Conservation (phyloP, 35 echinoderm and acorn worm species). For the Heliocidaris erythrogramma region DNA sequence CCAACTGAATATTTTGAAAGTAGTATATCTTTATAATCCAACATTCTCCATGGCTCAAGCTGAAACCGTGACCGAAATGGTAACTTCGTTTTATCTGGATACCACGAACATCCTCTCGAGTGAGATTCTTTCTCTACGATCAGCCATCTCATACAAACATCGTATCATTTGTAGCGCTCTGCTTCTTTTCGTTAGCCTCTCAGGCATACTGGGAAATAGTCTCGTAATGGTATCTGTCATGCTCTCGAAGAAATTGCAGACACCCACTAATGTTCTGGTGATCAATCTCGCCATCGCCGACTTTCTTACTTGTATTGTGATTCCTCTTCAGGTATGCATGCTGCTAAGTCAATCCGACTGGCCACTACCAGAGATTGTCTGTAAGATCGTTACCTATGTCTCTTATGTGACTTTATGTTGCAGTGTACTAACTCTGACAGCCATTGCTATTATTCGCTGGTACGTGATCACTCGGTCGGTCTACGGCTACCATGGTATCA, state of each 20-base stretch:
- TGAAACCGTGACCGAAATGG: not conserved
- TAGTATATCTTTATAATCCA: not conserved
- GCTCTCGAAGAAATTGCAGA: constrained; percentile 71
- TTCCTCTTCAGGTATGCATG: not conserved
- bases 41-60: not conserved
- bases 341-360: constrained; percentile 35
- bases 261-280: constrained; percentile 83
- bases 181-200: constrained; percentile 45
- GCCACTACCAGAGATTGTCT: constrained; percentile 48
- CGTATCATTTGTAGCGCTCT: not conserved
- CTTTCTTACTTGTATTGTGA: constrained; percentile 52
- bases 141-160: not conserved
- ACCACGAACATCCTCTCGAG: not conserved
- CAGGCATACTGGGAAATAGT: constrained; percentile 78
- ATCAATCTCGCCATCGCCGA: constrained; percentile 92
- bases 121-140: not conserved
- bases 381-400: constrained; percentile 13
- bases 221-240: constrained; percentile 80
- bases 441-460: constrained; percentile 54
- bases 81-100: not conserved
- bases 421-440: constrained; percentile 45
- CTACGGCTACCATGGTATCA: constrained; percentile 43
- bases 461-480: constrained; percentile 57
- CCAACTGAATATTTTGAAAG: not conserved
- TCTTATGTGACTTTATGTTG: constrained; percentile 45